A percentile compares a stretch with the other conserved stretches of the same genome.
Evolutionary conservation across 2,113 vertebrate species (phyloP).

Genomic region (Xenopus laevis): DNA sequence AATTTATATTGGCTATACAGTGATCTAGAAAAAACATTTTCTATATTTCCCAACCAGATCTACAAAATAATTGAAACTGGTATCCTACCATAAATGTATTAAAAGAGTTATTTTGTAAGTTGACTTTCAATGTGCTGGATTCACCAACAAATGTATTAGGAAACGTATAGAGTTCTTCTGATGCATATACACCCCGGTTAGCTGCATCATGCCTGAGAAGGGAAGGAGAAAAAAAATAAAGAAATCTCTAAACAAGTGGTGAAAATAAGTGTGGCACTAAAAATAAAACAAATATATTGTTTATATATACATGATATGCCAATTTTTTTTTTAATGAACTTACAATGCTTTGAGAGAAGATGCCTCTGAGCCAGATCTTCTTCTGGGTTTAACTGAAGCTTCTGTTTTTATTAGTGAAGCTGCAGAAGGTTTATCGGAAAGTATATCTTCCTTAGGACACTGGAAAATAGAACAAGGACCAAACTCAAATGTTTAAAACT

Average conservation of each 20-base stretch:
- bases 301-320: too few species aligned
- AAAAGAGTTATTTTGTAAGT: conserved; percentile 82
- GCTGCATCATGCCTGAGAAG: conserved; percentile 57
- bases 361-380: conserved; percentile 35
- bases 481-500: too few species aligned
- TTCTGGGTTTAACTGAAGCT: conserved; percentile 38
- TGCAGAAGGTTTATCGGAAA: not conserved
- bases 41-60: too few species aligned
- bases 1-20: too few species aligned
- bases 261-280: too few species aligned
- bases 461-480: conserved; percentile 18
- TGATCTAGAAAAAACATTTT: too few species aligned
- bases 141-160: conserved; percentile 73
- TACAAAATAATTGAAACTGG: too few species aligned
- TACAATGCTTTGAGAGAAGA: conserved; percentile 49
- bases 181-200: conserved; percentile 73
- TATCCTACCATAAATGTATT: conserved; percentile 71
- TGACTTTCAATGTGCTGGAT: conserved; percentile 80
- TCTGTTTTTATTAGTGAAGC: conserved; percentile 48
- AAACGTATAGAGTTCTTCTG: conserved; percentile 80
- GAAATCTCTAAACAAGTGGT: not conserved
- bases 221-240: not conserved
- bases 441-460: conserved; percentile 51
- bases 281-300: too few species aligned
- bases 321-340: too few species aligned